Percentiles rank a stretch among this genome's conserved stretches.
These are phyloP conservation scores for Micromesistius poutassou DNA, from an alignment of 2,797 vertebrate genomes.

Conservation along the genomic window DNA sequence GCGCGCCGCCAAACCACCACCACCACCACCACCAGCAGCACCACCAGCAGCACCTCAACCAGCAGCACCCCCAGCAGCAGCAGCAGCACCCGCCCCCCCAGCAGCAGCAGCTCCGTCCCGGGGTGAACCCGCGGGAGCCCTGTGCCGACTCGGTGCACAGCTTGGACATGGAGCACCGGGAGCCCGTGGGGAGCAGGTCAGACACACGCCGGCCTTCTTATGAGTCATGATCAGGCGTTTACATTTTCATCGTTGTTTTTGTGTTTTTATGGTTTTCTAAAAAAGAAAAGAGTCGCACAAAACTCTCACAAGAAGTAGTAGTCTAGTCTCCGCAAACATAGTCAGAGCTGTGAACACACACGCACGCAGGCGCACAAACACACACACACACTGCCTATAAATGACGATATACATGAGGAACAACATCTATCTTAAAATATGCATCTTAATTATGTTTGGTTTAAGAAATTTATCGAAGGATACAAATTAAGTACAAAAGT, in stretches of 20 bases:
- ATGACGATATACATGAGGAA: neutral
- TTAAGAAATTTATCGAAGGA: too few species aligned
- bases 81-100: conserved; percentile 66
- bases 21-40: conserved; percentile 67
- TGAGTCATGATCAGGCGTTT: neutral
- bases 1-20: neutral
- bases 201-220: neutral
- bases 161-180: conserved; percentile 83
- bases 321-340: neutral
- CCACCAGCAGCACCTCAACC: too few species aligned
- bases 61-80: conserved; percentile 68
- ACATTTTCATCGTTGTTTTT: neutral
- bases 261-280: neutral
- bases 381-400: neutral
- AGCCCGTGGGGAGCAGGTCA: conserved; percentile 81
- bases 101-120: conserved; percentile 51
- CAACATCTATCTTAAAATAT: neutral
- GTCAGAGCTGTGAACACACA: neutral
- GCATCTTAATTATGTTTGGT: too few species aligned
- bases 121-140: conserved; percentile 76
- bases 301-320: too few species aligned
- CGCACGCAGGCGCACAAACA: neutral
- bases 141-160: conserved; percentile 83
- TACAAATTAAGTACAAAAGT: too few species aligned
- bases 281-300: too few species aligned